phyloP scores from a whole-genome alignment of 2,888 invertebrate species.

The Drosophila testacea region DNA sequence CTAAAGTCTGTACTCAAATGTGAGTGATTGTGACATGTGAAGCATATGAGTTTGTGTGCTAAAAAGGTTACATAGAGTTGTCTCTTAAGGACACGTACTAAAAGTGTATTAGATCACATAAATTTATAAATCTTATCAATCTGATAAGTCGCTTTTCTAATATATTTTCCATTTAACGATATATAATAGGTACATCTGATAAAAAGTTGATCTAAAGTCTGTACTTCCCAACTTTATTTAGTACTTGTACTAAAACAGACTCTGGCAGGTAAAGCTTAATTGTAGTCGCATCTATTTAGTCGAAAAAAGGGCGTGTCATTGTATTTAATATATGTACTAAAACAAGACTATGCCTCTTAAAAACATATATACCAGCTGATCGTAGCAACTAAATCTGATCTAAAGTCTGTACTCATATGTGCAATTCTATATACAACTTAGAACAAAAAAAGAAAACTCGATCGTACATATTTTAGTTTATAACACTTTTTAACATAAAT shows the following conservation, averaged over 20 bases:
- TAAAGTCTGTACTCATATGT: neutral
- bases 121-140: neutral
- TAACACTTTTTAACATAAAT: neutral
- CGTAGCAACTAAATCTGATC: too few relatives aligned
- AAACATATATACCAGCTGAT: too few relatives aligned
- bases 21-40: neutral
- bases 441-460: conserved; percentile 5
- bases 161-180: too few relatives aligned
- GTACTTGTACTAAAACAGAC: too few relatives aligned
- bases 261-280: too few relatives aligned
- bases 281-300: too few relatives aligned
- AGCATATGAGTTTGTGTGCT: neutral
- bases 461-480: neutral
- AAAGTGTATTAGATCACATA: neutral
- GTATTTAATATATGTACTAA: conserved; percentile 10
- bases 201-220: neutral
- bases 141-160: neutral
- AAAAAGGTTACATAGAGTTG: neutral
- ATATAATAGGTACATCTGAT: too few relatives aligned
- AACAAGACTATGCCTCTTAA: neutral
- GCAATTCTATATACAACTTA: neutral
- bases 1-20: conserved; percentile 29
- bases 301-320: neutral
- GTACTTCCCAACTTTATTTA: too few relatives aligned
- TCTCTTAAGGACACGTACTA: neutral